Evolutionary conservation across 2,888 invertebrate species (phyloP).

Genomic region (Cetonia aurata): DNA sequence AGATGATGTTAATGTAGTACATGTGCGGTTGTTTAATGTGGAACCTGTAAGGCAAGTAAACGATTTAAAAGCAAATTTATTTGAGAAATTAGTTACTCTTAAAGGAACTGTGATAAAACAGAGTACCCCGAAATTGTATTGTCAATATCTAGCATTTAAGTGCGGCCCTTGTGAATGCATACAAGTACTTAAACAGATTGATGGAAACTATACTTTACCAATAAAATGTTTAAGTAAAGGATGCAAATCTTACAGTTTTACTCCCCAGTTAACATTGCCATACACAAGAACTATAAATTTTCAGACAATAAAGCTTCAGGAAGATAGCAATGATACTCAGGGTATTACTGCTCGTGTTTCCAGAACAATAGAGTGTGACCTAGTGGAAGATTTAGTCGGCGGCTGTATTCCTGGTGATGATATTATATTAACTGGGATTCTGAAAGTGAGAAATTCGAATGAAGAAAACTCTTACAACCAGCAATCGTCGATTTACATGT

Average conservation of each 20-base stretch:
- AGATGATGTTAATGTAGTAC: slow-evolving; percentile 63
- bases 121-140: slow-evolving; percentile 79
- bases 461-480: slow-evolving; percentile 71
- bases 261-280: slow-evolving; percentile 74
- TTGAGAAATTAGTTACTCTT: slow-evolving; percentile 83
- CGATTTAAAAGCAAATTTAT: slow-evolving; percentile 79
- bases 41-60: slow-evolving; percentile 76
- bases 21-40: slow-evolving; percentile 74
- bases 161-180: slow-evolving; percentile 77
- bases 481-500: slow-evolving; percentile 73
- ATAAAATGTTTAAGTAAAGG: slow-evolving; percentile 70
- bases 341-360: slow-evolving; percentile 80
- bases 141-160: slow-evolving; percentile 82
- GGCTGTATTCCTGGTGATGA: slow-evolving; percentile 90
- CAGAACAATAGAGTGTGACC: slow-evolving; percentile 86
- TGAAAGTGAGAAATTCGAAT: slow-evolving; percentile 77
- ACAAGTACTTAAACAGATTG: slow-evolving; percentile 76
- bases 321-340: slow-evolving; percentile 78
- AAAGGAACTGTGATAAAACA: slow-evolving; percentile 89
- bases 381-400: slow-evolving; percentile 86
- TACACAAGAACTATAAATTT: slow-evolving; percentile 82
- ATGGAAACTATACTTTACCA: slow-evolving; percentile 73
- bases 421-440: slow-evolving; percentile 86
- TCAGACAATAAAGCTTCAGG: slow-evolving; percentile 87
- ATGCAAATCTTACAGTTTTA: slow-evolving; percentile 75